Evolutionary conservation across 2,113 vertebrate genomes (phyloP).

Genomic region (Antennarius striatus): DNA sequence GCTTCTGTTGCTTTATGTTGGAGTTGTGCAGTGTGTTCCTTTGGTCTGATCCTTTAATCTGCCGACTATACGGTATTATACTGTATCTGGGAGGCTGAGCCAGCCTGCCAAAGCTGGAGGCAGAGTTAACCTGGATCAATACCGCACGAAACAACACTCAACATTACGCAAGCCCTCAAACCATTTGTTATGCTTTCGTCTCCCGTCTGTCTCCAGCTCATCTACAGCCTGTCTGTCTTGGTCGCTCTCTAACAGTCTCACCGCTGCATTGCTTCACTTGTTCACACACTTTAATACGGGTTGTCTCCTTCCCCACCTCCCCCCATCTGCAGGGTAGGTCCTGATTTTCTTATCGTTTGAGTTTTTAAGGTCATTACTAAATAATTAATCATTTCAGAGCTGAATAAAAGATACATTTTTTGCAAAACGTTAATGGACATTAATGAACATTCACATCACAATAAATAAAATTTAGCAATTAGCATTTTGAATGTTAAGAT

Average conservation of each 20-base stretch:
- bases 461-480: no score
- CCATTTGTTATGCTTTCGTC: slow-evolving; percentile 13
- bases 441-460: no score
- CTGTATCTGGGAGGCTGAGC: slow-evolving; percentile 58
- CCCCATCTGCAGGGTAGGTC: slow-evolving; percentile 47
- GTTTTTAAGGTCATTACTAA: not conserved
- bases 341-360: no score
- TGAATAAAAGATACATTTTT: not conserved
- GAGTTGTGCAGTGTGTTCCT: slow-evolving; percentile 56
- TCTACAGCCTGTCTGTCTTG: slow-evolving; percentile 26
- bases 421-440: no score
- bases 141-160: slow-evolving; percentile 39
- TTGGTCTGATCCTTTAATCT: slow-evolving; percentile 77
- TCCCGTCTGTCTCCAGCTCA: slow-evolving; percentile 7
- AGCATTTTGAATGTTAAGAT: not conserved
- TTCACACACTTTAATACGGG: slow-evolving; percentile 30
- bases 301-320: slow-evolving; percentile 15
- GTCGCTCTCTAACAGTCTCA: slow-evolving; percentile 16
- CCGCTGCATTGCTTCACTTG: slow-evolving; percentile 41
- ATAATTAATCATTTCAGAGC: not conserved
- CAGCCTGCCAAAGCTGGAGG: slow-evolving; percentile 49
- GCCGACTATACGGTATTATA: slow-evolving; percentile 59
- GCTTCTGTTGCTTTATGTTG: slow-evolving; percentile 51
- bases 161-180: slow-evolving; percentile 50
- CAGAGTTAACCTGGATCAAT: slow-evolving; percentile 68